phyloP scores from a whole-genome alignment of 1,140 invertebrate genomes.

The Drosophila sturtevanti region DNA sequence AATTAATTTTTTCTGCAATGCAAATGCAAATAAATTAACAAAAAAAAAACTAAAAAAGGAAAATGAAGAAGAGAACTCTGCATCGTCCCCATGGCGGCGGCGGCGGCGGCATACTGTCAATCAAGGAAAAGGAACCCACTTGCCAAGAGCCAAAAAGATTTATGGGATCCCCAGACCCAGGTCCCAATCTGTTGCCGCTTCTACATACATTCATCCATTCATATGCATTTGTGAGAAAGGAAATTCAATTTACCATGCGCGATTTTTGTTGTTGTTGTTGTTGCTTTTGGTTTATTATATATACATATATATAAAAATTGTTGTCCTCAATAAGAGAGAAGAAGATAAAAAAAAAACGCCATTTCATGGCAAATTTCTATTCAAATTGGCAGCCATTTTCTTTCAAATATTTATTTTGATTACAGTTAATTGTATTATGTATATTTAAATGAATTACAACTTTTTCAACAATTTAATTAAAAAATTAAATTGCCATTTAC shows the following conservation, averaged over 20 bases:
- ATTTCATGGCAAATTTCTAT: constrained; percentile 82
- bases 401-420: constrained; percentile 34
- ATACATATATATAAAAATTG: constrained; percentile 50
- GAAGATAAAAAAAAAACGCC: constrained; percentile 48
- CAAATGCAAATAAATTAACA: constrained; percentile 29
- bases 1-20: constrained; percentile 79
- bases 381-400: constrained; percentile 60
- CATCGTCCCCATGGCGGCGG: constrained; percentile 32
- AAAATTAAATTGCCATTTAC: constrained; percentile 50
- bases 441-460: neutral
- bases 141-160: constrained; percentile 70
- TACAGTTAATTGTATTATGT: constrained; percentile 37
- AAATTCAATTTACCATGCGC: constrained; percentile 72
- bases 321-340: constrained; percentile 53
- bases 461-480: constrained; percentile 45
- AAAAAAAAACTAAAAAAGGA: constrained; percentile 21
- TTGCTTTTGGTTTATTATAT: constrained; percentile 13
- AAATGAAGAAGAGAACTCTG: constrained; percentile 17
- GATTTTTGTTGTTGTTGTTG: neutral
- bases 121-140: constrained; percentile 42
- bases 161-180: constrained; percentile 47
- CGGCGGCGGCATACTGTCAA: constrained; percentile 55
- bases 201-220: constrained; percentile 42
- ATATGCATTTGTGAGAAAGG: constrained; percentile 46
- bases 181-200: neutral